A percentile compares a stretch with the other conserved stretches of the same genome.
These are phyloP conservation scores for Slavum lentiscoides DNA, from an alignment of 2,888 invertebrate genomes.

Conservation along the genomic window DNA sequence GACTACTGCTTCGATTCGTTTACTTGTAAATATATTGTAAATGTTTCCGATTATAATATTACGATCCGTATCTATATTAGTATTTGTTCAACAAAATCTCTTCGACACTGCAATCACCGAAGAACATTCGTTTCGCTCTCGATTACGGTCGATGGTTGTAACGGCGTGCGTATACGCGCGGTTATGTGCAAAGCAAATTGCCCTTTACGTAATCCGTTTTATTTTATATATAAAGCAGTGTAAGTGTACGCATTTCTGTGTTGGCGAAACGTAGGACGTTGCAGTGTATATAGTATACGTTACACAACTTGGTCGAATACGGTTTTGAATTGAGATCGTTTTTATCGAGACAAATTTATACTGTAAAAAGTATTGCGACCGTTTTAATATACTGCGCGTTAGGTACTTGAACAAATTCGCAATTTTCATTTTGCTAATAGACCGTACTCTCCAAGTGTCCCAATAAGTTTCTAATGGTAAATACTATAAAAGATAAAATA, in stretches of 20 bases:
- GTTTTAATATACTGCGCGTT: not conserved
- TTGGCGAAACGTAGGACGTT: not conserved
- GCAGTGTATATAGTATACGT: not conserved
- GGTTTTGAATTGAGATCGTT: not conserved
- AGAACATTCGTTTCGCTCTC: not conserved
- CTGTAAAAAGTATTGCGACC: not conserved
- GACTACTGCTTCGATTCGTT: too few relatives aligned
- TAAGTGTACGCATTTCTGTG: not conserved
- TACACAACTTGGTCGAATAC: not conserved
- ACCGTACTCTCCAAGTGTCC: not conserved
- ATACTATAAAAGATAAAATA: too few relatives aligned
- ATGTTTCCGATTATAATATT: not conserved
- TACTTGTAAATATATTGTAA: not conserved
- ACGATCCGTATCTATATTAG: not conserved
- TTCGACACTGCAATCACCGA: too few relatives aligned
- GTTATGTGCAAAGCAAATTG: not conserved
- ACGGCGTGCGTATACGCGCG: not conserved
- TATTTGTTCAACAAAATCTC: not conserved
- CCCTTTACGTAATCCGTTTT: not conserved
- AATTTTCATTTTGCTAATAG: not conserved
- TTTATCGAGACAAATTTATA: not conserved
- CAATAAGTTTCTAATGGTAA: not conserved
- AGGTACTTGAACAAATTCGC: not conserved
- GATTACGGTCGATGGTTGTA: not conserved
- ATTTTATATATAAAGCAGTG: not conserved